phyloP scores from a whole-genome alignment of 2,113 vertebrate genomes.

The Dissostichus mawsoni region DNA sequence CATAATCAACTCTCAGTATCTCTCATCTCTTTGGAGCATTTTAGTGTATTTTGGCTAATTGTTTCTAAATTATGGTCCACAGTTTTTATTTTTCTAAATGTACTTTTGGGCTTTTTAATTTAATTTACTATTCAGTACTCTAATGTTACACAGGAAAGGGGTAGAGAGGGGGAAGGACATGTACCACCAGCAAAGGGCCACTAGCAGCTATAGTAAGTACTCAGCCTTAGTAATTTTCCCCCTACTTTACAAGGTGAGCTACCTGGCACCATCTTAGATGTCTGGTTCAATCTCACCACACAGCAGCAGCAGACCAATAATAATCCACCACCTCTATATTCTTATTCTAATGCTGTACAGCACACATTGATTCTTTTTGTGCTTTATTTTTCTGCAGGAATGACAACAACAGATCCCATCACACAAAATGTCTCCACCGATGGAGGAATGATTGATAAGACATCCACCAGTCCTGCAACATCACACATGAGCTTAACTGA shows the following conservation, averaged over 20 bases:
- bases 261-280: no score
- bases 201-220: no score
- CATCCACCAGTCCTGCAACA: neutral
- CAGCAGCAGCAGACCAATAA: neutral
- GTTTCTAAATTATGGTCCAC: neutral
- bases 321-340: neutral
- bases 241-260: no score
- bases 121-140: no score
- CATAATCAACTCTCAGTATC: neutral
- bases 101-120: no score
- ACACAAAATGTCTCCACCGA: neutral
- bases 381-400: slow-evolving; percentile 45
- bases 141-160: no score
- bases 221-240: no score
- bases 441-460: neutral
- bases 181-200: no score
- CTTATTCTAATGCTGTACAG: neutral
- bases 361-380: neutral
- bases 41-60: neutral
- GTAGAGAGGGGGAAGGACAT: no score
- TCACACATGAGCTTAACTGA: neutral
- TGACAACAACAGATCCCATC: neutral
- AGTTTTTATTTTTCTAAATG: neutral
- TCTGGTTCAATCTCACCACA: neutral
- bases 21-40: neutral